A percentile compares a stretch with the other conserved stretches of the same genome.
Conservation (phyloP, 2,113 vertebrate genomes). For the Cheirogaleus medius region DNA sequence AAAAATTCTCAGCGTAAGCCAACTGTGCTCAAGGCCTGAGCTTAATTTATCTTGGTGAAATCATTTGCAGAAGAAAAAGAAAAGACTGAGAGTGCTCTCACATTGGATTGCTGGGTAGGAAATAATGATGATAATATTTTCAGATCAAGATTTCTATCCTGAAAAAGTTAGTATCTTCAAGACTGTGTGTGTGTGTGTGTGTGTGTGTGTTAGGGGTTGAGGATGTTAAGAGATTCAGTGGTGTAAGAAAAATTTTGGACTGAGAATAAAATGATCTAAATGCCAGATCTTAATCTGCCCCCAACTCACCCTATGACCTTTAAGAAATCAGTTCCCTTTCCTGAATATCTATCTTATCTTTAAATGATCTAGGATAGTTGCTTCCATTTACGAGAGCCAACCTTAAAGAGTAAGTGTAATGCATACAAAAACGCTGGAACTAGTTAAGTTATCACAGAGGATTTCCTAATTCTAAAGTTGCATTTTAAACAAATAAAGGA, state of each 20-base stretch:
- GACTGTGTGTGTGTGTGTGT: too few species aligned
- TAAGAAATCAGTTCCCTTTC: neutral
- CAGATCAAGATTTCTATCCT: neutral
- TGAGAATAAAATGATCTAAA: neutral
- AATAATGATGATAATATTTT: neutral
- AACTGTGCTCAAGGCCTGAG: neutral
- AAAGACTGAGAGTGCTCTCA: neutral
- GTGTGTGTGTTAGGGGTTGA: fast-evolving
- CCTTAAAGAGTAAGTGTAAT: neutral
- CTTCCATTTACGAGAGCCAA: neutral
- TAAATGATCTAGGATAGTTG: neutral
- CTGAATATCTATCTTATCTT: neutral
- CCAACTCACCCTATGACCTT: neutral
- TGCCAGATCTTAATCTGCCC: neutral
- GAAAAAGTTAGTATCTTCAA: neutral
- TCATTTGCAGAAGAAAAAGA: neutral
- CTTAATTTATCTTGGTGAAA: neutral
- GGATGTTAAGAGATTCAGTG: neutral
- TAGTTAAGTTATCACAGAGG: neutral
- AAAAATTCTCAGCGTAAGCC: fast-evolving
- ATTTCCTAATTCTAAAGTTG: neutral
- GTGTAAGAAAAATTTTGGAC: neutral
- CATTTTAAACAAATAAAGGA: neutral
- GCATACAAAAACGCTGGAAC: neutral
- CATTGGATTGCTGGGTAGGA: neutral